Percentiles rank a stretch among this genome's conserved stretches.
phyloP scores from a whole-genome alignment of 2,888 invertebrate genomes.

The Incurvaria masculella region DNA sequence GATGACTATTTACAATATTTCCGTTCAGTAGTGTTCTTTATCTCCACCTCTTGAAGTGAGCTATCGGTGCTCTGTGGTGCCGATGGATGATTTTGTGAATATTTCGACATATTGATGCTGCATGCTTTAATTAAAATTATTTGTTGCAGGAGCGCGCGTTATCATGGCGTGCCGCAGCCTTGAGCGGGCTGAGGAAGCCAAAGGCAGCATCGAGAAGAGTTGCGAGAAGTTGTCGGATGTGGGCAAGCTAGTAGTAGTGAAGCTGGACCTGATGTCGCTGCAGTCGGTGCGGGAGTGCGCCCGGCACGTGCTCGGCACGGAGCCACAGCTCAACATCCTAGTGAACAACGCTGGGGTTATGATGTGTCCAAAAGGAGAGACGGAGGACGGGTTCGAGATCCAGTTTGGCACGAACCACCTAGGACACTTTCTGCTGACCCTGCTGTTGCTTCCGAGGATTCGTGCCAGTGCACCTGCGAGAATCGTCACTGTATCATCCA shows the following conservation, averaged over 20 bases:
- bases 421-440: conserved; percentile 37
- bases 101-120: not conserved
- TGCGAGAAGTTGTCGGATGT: conserved; percentile 21
- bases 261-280: conserved; percentile 34
- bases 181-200: conserved; percentile 29
- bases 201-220: conserved; percentile 25
- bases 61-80: not conserved
- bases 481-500: conserved; percentile 41
- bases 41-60: not conserved
- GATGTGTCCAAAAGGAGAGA: conserved; percentile 36
- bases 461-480: conserved; percentile 31
- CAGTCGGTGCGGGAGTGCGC: conserved; percentile 36
- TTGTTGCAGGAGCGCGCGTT: conserved; percentile 41
- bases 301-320: conserved; percentile 27
- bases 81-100: too few species aligned
- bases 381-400: conserved; percentile 41
- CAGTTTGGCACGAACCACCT: conserved; percentile 45
- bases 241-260: conserved; percentile 28
- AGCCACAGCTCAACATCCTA: conserved; percentile 34
- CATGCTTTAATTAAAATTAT: not conserved
- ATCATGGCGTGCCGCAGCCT: conserved; percentile 58
- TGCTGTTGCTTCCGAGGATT: conserved; percentile 39
- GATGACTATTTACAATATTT: too few species aligned
- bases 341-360: conserved; percentile 50
- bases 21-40: too few species aligned